Evolutionary conservation across 2,113 vertebrate species (phyloP).

Genomic region (Greenwoodochromis staneri): DNA sequence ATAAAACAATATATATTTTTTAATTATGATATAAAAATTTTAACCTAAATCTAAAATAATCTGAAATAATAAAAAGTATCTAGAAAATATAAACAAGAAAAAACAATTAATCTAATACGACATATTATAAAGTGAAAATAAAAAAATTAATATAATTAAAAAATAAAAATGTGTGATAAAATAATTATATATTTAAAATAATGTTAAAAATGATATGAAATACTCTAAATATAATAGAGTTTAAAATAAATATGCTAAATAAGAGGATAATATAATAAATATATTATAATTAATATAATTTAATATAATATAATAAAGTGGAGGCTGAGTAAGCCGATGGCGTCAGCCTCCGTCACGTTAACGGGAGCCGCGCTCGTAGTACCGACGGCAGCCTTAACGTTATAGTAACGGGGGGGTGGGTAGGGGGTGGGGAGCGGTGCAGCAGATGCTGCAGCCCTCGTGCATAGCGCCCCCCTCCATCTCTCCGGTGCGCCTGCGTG

Average conservation of each 20-base stretch:
- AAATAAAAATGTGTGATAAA: background rate
- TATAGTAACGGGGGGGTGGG: constrained; percentile 17
- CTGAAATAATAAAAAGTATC: background rate
- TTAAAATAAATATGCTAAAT: background rate
- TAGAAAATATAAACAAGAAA: background rate
- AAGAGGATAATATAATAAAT: background rate
- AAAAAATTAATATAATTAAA: background rate
- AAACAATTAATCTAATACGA: background rate
- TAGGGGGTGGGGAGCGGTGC: background rate
- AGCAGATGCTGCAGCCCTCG: constrained; percentile 46
- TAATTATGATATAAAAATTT: background rate
- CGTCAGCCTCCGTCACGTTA: background rate
- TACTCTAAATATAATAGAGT: background rate
- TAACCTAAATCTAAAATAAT: background rate
- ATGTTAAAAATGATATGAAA: background rate
- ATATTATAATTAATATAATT: background rate
- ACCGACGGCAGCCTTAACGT: background rate
- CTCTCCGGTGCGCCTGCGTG: constrained; percentile 45
- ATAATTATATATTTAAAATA: background rate
- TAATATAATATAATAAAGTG: background rate
- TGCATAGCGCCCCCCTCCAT: constrained; percentile 3
- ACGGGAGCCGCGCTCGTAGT: background rate
- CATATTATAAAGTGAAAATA: background rate
- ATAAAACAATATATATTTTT: background rate
- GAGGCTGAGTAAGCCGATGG: background rate